A percentile compares a stretch with the other conserved stretches of the same genome.
Conservation (phyloP, 1,140 invertebrate species). For the Monochamus saltuarius region DNA sequence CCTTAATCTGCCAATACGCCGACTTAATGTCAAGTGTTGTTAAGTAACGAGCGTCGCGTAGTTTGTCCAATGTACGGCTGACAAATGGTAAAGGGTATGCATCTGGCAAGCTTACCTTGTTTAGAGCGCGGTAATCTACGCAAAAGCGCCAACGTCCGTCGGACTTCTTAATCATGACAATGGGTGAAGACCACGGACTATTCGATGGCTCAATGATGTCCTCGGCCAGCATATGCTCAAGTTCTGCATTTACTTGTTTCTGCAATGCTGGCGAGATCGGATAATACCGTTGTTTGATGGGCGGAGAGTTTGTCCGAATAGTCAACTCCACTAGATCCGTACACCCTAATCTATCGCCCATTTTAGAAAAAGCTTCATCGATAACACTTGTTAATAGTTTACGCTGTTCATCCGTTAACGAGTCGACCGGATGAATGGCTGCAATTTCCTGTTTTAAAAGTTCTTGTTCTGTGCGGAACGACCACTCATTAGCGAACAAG, state of each 20-base stretch:
- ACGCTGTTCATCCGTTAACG: not conserved
- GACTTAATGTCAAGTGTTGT: slow-evolving; percentile 41
- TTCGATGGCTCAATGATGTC: slow-evolving; percentile 7
- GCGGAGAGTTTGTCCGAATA: not conserved
- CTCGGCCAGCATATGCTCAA: too few relatives aligned
- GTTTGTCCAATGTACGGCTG: slow-evolving; percentile 43
- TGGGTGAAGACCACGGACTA: slow-evolving; percentile 50
- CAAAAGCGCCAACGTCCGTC: slow-evolving; percentile 48
- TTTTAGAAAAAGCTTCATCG: not conserved
- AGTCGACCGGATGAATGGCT: not conserved
- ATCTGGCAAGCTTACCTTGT: slow-evolving; percentile 11
- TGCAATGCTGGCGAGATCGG: too few relatives aligned
- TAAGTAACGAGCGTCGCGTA: slow-evolving; percentile 39
- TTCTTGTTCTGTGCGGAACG: not conserved
- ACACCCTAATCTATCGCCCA: slow-evolving; percentile 1
- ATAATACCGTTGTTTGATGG: too few relatives aligned
- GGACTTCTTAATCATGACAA: slow-evolving; percentile 49
- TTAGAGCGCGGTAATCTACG: slow-evolving; percentile 16
- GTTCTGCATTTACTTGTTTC: too few relatives aligned
- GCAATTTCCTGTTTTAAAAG: too few relatives aligned
- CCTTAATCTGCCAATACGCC: slow-evolving; percentile 50
- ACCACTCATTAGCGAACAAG: not conserved
- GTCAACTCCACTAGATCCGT: slow-evolving; percentile 2
- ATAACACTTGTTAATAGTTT: not conserved
- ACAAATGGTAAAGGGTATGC: slow-evolving; percentile 16